Evolutionary conservation across 1,140 invertebrate genomes (phyloP).

Genomic region (Micrasema minimum): DNA sequence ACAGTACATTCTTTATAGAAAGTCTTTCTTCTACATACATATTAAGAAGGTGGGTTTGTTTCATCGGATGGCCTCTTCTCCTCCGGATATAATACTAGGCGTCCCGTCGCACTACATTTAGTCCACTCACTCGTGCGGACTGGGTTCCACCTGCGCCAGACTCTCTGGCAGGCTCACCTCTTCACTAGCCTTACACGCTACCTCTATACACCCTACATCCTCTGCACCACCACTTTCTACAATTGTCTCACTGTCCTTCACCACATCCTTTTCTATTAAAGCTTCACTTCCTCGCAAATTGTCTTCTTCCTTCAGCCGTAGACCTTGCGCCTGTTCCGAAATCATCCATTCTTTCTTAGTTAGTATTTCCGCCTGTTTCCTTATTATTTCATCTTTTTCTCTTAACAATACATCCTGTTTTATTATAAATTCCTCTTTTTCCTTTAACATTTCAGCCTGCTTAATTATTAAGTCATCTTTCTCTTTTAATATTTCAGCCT

Average conservation of each 20-base stretch:
- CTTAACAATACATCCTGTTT: slow-evolving; percentile 40
- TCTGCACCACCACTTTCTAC: slow-evolving; percentile 32
- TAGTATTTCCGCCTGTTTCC: slow-evolving; percentile 23
- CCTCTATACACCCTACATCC: slow-evolving; percentile 5
- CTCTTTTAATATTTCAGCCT: slow-evolving; percentile 46
- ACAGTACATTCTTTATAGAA: slow-evolving; percentile 41
- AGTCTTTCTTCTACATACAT: slow-evolving; percentile 50
- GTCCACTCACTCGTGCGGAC: slow-evolving; percentile 34
- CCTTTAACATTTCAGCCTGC: slow-evolving; percentile 33
- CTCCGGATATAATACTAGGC: slow-evolving; percentile 31
- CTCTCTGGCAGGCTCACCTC: neutral
- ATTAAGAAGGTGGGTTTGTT: slow-evolving; percentile 52
- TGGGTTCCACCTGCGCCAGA: slow-evolving; percentile 45
- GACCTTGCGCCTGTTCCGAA: slow-evolving; percentile 35
- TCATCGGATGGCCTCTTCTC: slow-evolving; percentile 40
- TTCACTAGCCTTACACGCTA: slow-evolving; percentile 19
- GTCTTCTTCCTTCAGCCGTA: slow-evolving; percentile 25
- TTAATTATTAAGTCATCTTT: slow-evolving; percentile 43
- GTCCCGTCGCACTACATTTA: neutral
- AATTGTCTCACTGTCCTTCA: neutral
- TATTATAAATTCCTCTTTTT: slow-evolving; percentile 44
- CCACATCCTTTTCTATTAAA: slow-evolving; percentile 17
- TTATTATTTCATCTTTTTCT: slow-evolving; percentile 45
- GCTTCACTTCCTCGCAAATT: slow-evolving; percentile 28
- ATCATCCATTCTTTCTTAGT: slow-evolving; percentile 44